Conservation (phyloP, 2,113 vertebrate species). For the Climacteris rufus region DNA sequence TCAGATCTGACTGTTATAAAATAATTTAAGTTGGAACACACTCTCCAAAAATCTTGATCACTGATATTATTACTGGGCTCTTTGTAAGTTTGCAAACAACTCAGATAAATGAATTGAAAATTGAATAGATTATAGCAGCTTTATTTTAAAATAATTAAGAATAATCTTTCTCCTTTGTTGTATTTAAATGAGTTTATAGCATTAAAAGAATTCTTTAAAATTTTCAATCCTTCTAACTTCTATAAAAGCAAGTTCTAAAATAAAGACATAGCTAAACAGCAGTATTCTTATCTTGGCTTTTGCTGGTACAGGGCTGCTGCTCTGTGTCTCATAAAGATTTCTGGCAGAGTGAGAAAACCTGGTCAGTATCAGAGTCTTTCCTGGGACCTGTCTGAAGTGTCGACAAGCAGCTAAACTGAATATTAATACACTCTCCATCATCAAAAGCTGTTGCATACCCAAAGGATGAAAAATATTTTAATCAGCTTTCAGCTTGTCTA, state of each 20-base stretch:
- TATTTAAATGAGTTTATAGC: background rate
- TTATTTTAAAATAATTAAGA: background rate
- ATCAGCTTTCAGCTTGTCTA: slow-evolving; percentile 77
- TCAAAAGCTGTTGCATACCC: slow-evolving; percentile 80
- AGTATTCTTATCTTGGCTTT: slow-evolving; percentile 55
- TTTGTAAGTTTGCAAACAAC: background rate
- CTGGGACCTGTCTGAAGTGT: slow-evolving; percentile 74
- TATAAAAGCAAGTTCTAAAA: slow-evolving; percentile 39
- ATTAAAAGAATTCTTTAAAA: slow-evolving; percentile 33
- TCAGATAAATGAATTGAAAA: background rate
- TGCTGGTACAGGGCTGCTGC: slow-evolving; percentile 40
- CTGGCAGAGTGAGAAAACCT: slow-evolving; percentile 70
- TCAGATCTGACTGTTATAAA: background rate
- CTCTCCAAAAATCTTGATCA: background rate
- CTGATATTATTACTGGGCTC: background rate
- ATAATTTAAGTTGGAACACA: background rate
- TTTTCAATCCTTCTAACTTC: background rate
- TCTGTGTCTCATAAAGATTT: slow-evolving; percentile 67
- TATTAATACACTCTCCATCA: slow-evolving; percentile 79
- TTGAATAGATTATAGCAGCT: background rate
- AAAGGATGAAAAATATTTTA: slow-evolving; percentile 81
- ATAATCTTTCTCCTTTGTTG: background rate
- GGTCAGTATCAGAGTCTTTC: slow-evolving; percentile 74
- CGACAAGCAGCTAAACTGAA: slow-evolving; percentile 75
- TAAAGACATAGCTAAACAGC: slow-evolving; percentile 24